Conservation (phyloP, 2,113 vertebrate genomes). For the Aythya baeri region DNA sequence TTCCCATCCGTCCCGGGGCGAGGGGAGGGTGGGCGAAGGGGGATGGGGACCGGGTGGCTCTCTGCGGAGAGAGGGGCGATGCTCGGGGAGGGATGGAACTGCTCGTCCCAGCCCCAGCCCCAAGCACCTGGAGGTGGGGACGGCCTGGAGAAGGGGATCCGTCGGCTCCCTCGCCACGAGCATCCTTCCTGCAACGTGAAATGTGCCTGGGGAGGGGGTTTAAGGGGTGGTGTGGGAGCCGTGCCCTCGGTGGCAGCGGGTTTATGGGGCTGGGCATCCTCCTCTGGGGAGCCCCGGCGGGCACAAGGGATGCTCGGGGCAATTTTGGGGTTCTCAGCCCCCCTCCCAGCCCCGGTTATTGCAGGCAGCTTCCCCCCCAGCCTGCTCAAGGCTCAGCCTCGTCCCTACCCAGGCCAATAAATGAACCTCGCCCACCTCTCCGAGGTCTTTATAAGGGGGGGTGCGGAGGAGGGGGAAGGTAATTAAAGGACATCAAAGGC, state of each 20-base stretch:
- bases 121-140: accelerated
- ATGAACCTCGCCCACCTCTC: neutral
- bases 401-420: neutral
- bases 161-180: accelerated
- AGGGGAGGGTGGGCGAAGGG: neutral
- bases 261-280: neutral
- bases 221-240: neutral
- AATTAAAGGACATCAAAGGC: constrained; percentile 24
- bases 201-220: neutral
- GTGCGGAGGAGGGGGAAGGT: neutral
- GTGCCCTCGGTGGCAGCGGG: accelerated
- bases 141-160: neutral
- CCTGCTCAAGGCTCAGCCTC: neutral
- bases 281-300: neutral
- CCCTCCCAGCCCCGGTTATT: neutral
- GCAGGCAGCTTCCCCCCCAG: neutral
- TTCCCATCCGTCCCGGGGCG: constrained; percentile 74
- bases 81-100: neutral
- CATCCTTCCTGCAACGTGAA: neutral
- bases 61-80: neutral
- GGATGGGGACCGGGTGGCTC: neutral
- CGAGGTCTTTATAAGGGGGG: neutral
- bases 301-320: neutral
- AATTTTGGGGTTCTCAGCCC: neutral
- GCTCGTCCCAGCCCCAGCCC: neutral